Base-by-base conservation (phyloP, 2,888 invertebrate genomes). In the Cremastinae sp. region DNA sequence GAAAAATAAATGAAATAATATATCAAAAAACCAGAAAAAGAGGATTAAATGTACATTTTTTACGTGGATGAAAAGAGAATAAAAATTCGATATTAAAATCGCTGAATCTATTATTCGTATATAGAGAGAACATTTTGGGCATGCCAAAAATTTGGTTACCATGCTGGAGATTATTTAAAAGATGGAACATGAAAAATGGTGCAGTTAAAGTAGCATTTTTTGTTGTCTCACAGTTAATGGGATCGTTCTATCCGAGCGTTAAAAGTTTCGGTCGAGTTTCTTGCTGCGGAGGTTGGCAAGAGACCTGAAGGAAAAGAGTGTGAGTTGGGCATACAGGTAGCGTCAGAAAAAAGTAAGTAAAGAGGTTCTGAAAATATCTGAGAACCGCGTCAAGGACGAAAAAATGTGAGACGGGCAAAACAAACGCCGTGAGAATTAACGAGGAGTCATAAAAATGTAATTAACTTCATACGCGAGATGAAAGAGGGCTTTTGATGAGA, bases 381-480 rank as follows among this genome's bases (percentile, higher is more conserved):
- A 51, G 49, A 47, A 56, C 7, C 20, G 49, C 20, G 39, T n/a
- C n/a, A 47, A 49, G 59, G 59, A 59, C 22, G 12, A 18, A 28
- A 53, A 18, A 35, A 18, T 9, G n/a, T 7, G 22, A 37, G 51
- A 64, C 70, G 41, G 69, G 66, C 61, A 68, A 64, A 56, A 71
- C 80, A 81, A n/a, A n/a, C 5, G 28, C 28, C 28, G 28, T 5
- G 28, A 28, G 80, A 83, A 78, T 71, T 41, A 80, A 83, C 82
- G 80, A 80, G 55, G 73, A 51, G 82, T 85, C 81, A 80, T 85
- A 85, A 85, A 85, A 85, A 84, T 81, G 85, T 84, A 85, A 85
- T 85, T 84, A 85, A 84, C 83, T 84, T 83, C 81, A 82, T 81
- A 82, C 78, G 83, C 83, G 83, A 85, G 85, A 84, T 83, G 83